Base-by-base conservation (phyloP, 1,140 invertebrate genomes). In the Ganaspis sp. region DNA sequence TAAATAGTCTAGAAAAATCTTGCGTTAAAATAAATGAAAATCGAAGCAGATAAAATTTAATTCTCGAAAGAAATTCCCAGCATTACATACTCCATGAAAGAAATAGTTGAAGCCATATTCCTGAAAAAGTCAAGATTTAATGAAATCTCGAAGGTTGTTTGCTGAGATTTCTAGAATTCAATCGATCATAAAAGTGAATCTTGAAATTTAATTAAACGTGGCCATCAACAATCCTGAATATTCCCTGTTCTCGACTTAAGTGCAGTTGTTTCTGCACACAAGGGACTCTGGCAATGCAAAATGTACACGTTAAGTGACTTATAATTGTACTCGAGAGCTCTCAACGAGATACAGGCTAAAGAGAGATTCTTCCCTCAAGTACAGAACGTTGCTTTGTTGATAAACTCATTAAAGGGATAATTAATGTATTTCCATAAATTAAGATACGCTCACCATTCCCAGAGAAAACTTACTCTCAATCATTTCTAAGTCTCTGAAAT, bases 401-500 rank as follows among this genome's bases (percentile, higher is more conserved):
- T 34, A 34, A 64, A 64, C 58, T 64, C 23, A 15, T 64, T 64
- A 64, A 34, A 29, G 23, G 23, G 58, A 29, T 64, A 64, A 29
- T 64, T 64, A 29, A 64, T 64, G 58, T 29, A 64, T 64, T 64
- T 64, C 58, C 58, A 64, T 64, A 64, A 64, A n/a, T 34, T 64
- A 64, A 64, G 58, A 64, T 64, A 26, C 8, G 54, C 23, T 64
- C 54, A 26, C 4, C 9, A 0, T 4, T 23, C 23, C 9, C 8
- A 26, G 54, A 15, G 23, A n/a, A 11, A 64, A 34, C 26, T 64
- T 64, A 15, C 23, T 29, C 3, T 0, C 11, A 64, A 29, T 64
- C 54, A 29, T 64, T 12, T 64, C 12, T 12, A 26, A 64, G 54
- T 26, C 12, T 26, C 11, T 23, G 21, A 23, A 29, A 64, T 26